Conservation (phyloP, 2,888 invertebrate species). For the Eremobia ochroleuca region DNA sequence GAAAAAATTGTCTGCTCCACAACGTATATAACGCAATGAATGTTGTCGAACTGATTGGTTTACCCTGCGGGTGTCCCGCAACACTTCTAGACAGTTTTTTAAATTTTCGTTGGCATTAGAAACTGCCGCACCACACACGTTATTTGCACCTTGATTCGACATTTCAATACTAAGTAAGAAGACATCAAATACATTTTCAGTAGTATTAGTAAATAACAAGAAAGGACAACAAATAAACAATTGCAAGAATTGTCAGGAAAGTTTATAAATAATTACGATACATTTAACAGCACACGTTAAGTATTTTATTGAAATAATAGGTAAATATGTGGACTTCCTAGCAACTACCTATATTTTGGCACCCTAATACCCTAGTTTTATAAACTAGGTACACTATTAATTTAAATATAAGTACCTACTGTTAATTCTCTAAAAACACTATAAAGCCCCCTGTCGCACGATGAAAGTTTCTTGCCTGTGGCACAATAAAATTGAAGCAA, state of each 20-base stretch:
- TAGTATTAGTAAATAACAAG: too few species aligned
- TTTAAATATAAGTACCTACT: neutral
- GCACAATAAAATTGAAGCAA: neutral
- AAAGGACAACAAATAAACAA: too few species aligned
- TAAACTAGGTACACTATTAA: conserved; percentile 22
- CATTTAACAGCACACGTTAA: conserved; percentile 23
- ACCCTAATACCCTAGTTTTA: conserved; percentile 19
- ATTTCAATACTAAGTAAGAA: conserved; percentile 2
- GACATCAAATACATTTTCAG: neutral
- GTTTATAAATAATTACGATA: neutral
- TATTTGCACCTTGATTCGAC: neutral
- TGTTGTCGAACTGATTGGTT: too few species aligned
- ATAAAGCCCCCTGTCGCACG: neutral
- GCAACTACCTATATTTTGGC: neutral
- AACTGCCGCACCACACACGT: neutral
- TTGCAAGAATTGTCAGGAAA: too few species aligned
- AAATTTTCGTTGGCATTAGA: neutral
- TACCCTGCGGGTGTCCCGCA: neutral
- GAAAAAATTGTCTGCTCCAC: too few species aligned
- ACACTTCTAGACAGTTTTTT: neutral
- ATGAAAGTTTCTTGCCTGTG: neutral
- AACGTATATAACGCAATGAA: too few species aligned
- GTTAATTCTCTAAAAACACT: neutral
- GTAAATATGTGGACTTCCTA: conserved; percentile 4
- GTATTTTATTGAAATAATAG: neutral